Evolutionary conservation across 1,140 invertebrate species (phyloP).

Genomic region (Pachypsylla venusta): DNA sequence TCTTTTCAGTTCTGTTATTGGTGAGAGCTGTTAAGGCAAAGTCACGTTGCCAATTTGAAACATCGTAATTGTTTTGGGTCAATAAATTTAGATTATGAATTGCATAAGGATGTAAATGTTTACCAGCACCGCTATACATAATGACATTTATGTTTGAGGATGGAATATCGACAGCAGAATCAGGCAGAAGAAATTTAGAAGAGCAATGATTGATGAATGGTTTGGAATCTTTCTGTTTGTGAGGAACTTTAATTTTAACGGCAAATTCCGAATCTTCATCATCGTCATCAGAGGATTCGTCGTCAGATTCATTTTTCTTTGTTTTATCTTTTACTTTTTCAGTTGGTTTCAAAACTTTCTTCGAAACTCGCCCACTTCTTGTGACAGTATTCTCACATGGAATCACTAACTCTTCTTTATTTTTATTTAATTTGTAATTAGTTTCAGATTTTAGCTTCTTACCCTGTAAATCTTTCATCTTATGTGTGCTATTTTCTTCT

Average conservation of each 20-base stretch:
- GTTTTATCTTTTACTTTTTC: background rate
- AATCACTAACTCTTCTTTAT: background rate
- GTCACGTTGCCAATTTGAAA: background rate
- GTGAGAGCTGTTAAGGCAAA: background rate
- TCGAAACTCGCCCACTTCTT: background rate
- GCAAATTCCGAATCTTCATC: background rate
- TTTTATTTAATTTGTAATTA: background rate
- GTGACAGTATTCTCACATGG: background rate
- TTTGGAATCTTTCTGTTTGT: background rate
- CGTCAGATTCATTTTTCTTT: background rate
- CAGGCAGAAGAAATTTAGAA: background rate
- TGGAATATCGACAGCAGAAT: background rate
- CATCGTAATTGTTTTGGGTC: background rate
- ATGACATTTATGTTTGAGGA: background rate
- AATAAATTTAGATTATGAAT: background rate
- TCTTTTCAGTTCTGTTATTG: conserved; percentile 3
- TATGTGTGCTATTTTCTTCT: background rate
- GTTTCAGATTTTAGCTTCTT: background rate
- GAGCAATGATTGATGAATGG: background rate
- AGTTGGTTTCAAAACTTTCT: conserved; percentile 2
- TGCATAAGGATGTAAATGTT: background rate
- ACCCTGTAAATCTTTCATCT: background rate
- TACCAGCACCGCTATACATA: background rate
- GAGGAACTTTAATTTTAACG: no score
- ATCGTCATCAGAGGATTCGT: background rate